Percentiles rank a stretch among this genome's conserved stretches.
Conservation (phyloP, 2,888 invertebrate species). For the Lamellibrachia satsuma region DNA sequence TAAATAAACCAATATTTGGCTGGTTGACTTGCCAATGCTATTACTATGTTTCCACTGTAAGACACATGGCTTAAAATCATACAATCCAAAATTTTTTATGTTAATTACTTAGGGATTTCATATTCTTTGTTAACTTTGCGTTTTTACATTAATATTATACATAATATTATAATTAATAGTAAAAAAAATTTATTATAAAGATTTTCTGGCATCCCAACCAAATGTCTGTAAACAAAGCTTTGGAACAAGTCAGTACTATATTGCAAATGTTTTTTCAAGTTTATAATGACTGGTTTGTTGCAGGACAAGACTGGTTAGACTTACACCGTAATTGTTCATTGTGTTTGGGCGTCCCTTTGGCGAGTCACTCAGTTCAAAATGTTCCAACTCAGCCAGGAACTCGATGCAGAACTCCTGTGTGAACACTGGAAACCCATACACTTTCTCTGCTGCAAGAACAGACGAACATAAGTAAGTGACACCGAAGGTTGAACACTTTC, state of each 20-base stretch:
- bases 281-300: neutral
- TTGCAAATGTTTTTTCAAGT: neutral
- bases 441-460: conserved; percentile 49
- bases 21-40: too few species aligned
- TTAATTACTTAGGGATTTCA: too few species aligned
- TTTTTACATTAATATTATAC: too few species aligned
- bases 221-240: neutral
- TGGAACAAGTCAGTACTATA: neutral
- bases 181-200: neutral
- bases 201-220: neutral
- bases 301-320: conserved; percentile 26
- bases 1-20: too few species aligned
- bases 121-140: too few species aligned
- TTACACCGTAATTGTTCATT: conserved; percentile 67
- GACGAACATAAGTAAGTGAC: neutral
- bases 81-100: too few species aligned
- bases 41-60: too few species aligned
- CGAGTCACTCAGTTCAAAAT: conserved; percentile 63
- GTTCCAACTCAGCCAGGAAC: conserved; percentile 62
- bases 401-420: conserved; percentile 60
- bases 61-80: too few species aligned
- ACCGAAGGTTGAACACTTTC: neutral
- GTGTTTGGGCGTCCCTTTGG: conserved; percentile 67
- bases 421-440: conserved; percentile 66
- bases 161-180: too few species aligned